These are phyloP conservation scores for Sigmodon hispidus DNA, from an alignment of 2,113 vertebrate genomes.

Conservation along the genomic window DNA sequence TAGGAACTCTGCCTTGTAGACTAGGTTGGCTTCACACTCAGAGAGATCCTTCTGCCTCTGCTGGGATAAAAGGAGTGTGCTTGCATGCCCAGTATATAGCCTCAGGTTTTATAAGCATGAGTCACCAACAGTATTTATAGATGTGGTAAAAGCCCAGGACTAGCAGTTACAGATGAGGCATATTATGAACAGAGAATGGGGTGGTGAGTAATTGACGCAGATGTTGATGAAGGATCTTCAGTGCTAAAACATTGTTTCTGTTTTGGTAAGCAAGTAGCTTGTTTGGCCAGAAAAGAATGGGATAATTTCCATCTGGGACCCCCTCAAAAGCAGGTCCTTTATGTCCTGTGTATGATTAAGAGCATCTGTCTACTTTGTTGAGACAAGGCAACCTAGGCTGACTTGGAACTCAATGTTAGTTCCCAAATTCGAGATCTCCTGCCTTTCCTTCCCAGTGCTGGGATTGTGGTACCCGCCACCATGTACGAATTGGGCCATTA, in stretches of 20 bases:
- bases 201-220: neutral
- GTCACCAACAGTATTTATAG: neutral
- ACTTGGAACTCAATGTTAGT: neutral
- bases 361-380: neutral
- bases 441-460: neutral
- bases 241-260: neutral
- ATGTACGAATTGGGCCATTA: neutral
- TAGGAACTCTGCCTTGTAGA: neutral
- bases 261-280: constrained; percentile 1
- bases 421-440: neutral
- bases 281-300: neutral
- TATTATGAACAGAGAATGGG: neutral
- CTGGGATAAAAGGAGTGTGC: neutral
- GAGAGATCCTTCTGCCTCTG: neutral
- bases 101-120: neutral
- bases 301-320: neutral
- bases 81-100: neutral
- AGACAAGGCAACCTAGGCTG: neutral
- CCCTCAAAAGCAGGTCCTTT: neutral
- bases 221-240: neutral
- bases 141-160: neutral
- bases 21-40: neutral
- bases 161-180: neutral
- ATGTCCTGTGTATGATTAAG: neutral
- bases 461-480: neutral